A percentile compares a stretch with the other conserved stretches of the same genome.
phyloP scores from a whole-genome alignment of 2,113 vertebrate species.

The Stigmatopora argus region DNA sequence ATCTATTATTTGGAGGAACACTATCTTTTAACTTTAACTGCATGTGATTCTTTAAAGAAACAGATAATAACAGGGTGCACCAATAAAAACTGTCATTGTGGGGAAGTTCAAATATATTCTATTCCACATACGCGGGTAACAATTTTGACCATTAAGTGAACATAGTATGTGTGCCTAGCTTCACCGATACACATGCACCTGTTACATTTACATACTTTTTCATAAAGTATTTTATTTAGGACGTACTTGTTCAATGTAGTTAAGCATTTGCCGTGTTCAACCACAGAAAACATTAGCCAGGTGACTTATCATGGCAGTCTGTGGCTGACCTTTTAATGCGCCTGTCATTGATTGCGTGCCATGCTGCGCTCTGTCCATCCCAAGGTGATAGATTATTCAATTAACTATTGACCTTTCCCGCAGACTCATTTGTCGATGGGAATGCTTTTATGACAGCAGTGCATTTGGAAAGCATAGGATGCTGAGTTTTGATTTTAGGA shows the following conservation, averaged over 20 bases:
- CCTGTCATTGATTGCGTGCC: slow-evolving; percentile 88
- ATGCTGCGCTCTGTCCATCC: slow-evolving; percentile 83
- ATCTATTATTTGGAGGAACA: neutral
- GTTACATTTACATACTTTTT: neutral
- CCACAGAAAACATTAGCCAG: slow-evolving; percentile 72
- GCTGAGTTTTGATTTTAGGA: slow-evolving; percentile 74
- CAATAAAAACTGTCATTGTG: neutral
- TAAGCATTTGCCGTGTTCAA: slow-evolving; percentile 33
- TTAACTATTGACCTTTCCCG: slow-evolving; percentile 99
- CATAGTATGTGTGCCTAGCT: neutral
- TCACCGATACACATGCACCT: neutral
- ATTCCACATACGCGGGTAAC: neutral
- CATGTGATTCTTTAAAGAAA: neutral
- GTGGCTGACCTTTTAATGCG: slow-evolving; percentile 97
- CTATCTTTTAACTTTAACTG: neutral
- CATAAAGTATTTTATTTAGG: neutral
- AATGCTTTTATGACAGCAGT: slow-evolving; percentile 81
- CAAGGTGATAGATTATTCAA: slow-evolving; percentile 99
- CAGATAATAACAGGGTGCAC: neutral
- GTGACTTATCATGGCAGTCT: slow-evolving; percentile 81
- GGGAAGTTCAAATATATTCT: neutral
- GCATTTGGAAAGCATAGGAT: slow-evolving; percentile 73
- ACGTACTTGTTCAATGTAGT: neutral
- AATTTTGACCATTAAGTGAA: neutral
- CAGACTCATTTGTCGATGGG: slow-evolving; percentile 90